phyloP scores from a whole-genome alignment of 1,140 invertebrate species.

The Dinoponera quadriceps region DNA sequence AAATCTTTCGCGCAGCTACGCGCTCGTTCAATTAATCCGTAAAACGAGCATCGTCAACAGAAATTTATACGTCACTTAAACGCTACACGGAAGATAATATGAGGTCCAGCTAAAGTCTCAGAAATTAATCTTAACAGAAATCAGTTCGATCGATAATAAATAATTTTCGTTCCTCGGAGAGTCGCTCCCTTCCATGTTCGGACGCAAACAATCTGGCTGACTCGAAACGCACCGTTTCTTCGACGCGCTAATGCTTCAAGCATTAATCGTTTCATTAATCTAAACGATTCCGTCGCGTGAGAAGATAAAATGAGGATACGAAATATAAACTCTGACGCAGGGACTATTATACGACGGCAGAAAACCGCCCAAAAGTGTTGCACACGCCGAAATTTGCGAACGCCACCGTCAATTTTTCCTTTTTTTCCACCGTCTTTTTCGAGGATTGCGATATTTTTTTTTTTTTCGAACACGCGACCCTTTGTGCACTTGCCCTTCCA shows the following conservation, averaged over 20 bases:
- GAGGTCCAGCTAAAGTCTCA: background rate
- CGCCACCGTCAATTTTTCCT: slow-evolving; percentile 10
- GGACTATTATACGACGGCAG: background rate
- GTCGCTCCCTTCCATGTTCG: too few species aligned
- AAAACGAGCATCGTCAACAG: slow-evolving; percentile 64
- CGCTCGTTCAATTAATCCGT: slow-evolving; percentile 62
- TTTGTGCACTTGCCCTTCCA: slow-evolving; percentile 73
- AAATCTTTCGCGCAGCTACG: slow-evolving; percentile 59
- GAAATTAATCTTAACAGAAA: background rate
- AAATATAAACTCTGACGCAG: background rate
- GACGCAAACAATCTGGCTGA: background rate
- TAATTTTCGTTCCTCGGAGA: background rate
- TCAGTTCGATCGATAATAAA: background rate
- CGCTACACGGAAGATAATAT: background rate
- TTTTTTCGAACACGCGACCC: slow-evolving; percentile 52
- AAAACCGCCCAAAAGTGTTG: slow-evolving; percentile 1
- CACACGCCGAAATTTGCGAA: slow-evolving; percentile 35
- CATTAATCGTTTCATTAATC: slow-evolving; percentile 5
- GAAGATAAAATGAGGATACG: background rate
- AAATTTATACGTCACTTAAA: slow-evolving; percentile 45
- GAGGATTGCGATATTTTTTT: slow-evolving; percentile 62
- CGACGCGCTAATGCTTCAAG: background rate
- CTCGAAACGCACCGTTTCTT: background rate
- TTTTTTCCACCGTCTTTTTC: slow-evolving; percentile 57
- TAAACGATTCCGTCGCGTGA: background rate